Conservation (phyloP, 2,888 invertebrate genomes). For the Tryphoninae sp. region DNA sequence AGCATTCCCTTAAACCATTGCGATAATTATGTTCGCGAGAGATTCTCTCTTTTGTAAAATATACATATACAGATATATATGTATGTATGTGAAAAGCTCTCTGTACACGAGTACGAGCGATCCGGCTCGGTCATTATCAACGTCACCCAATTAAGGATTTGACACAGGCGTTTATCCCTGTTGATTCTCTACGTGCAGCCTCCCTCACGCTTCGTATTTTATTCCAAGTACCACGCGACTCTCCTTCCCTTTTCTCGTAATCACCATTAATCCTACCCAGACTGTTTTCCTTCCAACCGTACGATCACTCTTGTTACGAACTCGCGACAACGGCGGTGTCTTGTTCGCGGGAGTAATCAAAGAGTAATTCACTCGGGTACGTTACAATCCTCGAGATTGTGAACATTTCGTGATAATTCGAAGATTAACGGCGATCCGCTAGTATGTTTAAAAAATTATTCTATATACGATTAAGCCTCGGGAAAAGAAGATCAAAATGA, state of each 20-base stretch:
- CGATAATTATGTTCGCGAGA: slow-evolving; percentile 60
- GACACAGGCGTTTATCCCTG: slow-evolving; percentile 48
- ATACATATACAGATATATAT: background rate
- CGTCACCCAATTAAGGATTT: slow-evolving; percentile 58
- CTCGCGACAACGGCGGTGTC: slow-evolving; percentile 8
- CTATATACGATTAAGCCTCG: background rate
- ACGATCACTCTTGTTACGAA: slow-evolving; percentile 15
- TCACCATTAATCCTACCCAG: slow-evolving; percentile 45
- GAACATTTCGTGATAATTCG: background rate
- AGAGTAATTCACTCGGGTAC: slow-evolving; percentile 27
- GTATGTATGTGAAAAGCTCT: slow-evolving; percentile 5
- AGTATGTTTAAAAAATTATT: background rate
- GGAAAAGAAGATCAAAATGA: slow-evolving; percentile 32
- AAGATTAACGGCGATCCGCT: slow-evolving; percentile 9
- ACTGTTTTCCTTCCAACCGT: slow-evolving; percentile 18
- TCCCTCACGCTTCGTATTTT: slow-evolving; percentile 25
- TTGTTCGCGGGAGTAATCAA: slow-evolving; percentile 27
- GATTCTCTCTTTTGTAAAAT: slow-evolving; percentile 1
- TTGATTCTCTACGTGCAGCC: background rate
- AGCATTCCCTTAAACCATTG: slow-evolving; percentile 51
- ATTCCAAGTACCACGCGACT: slow-evolving; percentile 47
- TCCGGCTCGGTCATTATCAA: slow-evolving; percentile 54
- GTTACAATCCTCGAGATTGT: slow-evolving; percentile 19
- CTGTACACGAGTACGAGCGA: slow-evolving; percentile 30
- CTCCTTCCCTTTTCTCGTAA: slow-evolving; percentile 25